A percentile compares a stretch with the other conserved stretches of the same genome.
phyloP scores from a whole-genome alignment of 2,113 vertebrate species.

The Cacatua alba region DNA sequence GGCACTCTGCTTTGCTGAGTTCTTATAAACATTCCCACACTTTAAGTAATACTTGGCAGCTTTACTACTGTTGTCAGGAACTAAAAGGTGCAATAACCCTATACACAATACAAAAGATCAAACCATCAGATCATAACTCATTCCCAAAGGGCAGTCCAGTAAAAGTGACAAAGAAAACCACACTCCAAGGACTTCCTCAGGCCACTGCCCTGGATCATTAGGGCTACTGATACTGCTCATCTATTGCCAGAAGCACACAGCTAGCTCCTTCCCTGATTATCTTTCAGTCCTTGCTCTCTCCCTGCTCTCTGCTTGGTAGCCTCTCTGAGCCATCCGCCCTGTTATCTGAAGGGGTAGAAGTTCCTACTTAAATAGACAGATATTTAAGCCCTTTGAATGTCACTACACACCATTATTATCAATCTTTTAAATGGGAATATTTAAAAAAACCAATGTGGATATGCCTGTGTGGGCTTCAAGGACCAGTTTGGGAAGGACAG shows the following conservation, averaged over 20 bases:
- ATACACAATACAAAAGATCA: constrained; percentile 49
- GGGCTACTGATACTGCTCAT: constrained; percentile 14
- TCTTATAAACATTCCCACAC: constrained; percentile 67
- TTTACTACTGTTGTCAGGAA: constrained; percentile 62
- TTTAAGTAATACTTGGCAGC: constrained; percentile 58
- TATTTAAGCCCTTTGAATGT: neutral
- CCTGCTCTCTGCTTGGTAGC: neutral
- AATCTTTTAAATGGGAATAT: neutral
- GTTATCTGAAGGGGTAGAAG: neutral
- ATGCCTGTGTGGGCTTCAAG: neutral
- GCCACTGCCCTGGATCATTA: constrained; percentile 45
- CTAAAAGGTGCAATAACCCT: constrained; percentile 63
- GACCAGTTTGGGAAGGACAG: neutral
- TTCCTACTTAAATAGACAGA: neutral
- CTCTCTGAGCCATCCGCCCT: neutral
- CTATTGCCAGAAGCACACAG: neutral
- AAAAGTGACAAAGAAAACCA: constrained; percentile 59
- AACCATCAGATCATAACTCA: constrained; percentile 55
- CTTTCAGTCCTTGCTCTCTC: neutral
- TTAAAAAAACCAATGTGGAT: neutral
- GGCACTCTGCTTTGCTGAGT: constrained; percentile 12
- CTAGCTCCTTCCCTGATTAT: neutral
- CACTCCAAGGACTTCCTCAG: constrained; percentile 67
- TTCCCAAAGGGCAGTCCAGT: constrained; percentile 29
- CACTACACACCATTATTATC: neutral